These are phyloP conservation scores for Trachythela sp. DNA, from an alignment of 64 coral and sea anemone species.

Conservation along the genomic window DNA sequence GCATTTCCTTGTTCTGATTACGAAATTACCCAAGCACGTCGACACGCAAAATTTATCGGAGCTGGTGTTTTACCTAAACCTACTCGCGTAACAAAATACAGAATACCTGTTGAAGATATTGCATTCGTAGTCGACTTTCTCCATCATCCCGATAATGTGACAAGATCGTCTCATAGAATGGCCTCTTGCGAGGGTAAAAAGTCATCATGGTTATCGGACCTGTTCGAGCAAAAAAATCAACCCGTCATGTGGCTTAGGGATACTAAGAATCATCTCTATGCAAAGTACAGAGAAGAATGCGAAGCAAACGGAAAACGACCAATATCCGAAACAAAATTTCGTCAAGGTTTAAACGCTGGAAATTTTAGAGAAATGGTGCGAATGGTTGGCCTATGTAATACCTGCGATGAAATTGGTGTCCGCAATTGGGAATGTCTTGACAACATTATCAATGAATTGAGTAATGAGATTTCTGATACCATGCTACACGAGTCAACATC, in stretches of 20 bases:
- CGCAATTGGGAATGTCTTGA: not conserved
- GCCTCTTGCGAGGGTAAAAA: not conserved
- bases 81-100: not conserved
- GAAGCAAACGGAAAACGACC: not conserved
- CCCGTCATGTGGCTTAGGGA: slow-evolving; percentile 37
- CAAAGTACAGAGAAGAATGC: not conserved
- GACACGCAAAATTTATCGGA: not conserved
- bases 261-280: not conserved
- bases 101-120: not conserved
- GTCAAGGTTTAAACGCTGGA: not conserved
- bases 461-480: not conserved
- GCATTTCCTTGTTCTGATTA: slow-evolving; percentile 25
- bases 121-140: not conserved
- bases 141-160: not conserved
- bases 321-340: no score
- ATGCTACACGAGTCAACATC: no score
- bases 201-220: not conserved
- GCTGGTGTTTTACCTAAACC: not conserved
- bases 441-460: not conserved
- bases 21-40: slow-evolving; percentile 17
- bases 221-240: not conserved
- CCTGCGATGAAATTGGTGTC: not conserved
- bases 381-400: slow-evolving; percentile 31
- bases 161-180: slow-evolving; percentile 11
- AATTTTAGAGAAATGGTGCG: slow-evolving; percentile 35